Base-by-base conservation (phyloP, 2,888 invertebrate species). In the Dolichopus griseipennis region DNA sequence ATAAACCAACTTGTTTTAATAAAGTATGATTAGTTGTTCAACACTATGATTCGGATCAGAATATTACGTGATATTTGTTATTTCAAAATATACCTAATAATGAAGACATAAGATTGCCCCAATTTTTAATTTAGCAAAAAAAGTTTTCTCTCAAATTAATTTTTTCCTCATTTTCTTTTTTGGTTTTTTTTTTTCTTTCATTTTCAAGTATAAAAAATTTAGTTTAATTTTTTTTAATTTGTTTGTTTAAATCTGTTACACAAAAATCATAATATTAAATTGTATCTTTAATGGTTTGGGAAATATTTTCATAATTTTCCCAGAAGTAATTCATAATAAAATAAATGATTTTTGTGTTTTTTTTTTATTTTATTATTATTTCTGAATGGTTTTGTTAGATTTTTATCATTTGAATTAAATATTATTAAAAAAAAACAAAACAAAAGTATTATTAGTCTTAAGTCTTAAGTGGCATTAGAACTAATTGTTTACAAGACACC, bases 401-500 rank as follows among this genome's bases (percentile, higher is more conserved):
- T 52, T 52, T 52, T 52, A 52, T 52, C 52, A 52, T 52, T 52
- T 52, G 12, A 52, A 52, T 52, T 52, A 15, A 52, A 52, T 52
- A 18, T 52, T 52, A 52, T 52, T 15, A n/a, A 6, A 52, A 52
- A 27, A 2, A 27, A 27, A n/a, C 1, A 52, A 52, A 27, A 2
- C 2, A 27, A 27, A 27, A 27, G 3, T 27, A 4, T 52, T 52
- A 18, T 52, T 52, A 4, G 2, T 52, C 18, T 52, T 15, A 4
- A 27, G 2, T 52, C n/a, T 52, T 52, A 52, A 52, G 52, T 52
- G 52, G 52, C 52, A 52, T 52, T 52, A 52, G 52, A 52, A 52
- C 52, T 52, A 52, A 52, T 52, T 52, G 18, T 52, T n/a, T 52
- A 52, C 52, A 52, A 52, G 52, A 52, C 52, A 52, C 52, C 52